Evolutionary conservation across 2,888 invertebrate genomes (phyloP).

Genomic region (Microdon myrmicae): DNA sequence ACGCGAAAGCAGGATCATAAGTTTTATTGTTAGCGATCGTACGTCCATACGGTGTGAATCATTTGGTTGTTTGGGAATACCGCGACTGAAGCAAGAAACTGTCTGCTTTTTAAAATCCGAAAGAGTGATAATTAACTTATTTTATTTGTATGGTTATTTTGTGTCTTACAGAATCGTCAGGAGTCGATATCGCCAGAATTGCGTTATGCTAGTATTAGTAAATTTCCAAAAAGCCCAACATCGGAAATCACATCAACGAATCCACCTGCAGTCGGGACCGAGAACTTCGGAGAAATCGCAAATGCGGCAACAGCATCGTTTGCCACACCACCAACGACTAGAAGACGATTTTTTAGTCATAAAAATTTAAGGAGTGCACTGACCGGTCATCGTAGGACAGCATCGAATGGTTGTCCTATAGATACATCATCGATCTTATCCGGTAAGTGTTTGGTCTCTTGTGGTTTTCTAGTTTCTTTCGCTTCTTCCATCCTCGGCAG

Average conservation of each 20-base stretch:
- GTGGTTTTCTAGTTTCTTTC: too few relatives aligned
- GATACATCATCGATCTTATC: constrained; percentile 63
- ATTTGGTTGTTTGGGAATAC: constrained; percentile 3
- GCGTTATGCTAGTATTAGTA: constrained; percentile 63
- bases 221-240: constrained; percentile 58
- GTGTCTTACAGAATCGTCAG: constrained; percentile 59
- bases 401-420: constrained; percentile 67
- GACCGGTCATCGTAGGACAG: constrained; percentile 66
- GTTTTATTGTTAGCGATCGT: constrained; percentile 24
- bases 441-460: constrained; percentile 57
- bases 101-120: too few relatives aligned
- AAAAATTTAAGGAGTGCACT: constrained; percentile 84
- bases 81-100: too few relatives aligned
- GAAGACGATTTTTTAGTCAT: constrained; percentile 83
- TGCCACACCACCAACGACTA: constrained; percentile 82
- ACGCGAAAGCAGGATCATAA: constrained; percentile 7
- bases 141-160: constrained; percentile 13
- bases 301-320: constrained; percentile 75
- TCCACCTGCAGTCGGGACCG: constrained; percentile 57
- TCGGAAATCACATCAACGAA: constrained; percentile 26
- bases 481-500: too few relatives aligned
- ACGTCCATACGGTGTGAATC: constrained; percentile 15
- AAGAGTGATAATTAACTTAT: constrained; percentile 9
- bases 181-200: constrained; percentile 66
- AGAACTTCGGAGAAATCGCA: constrained; percentile 66